Base-by-base conservation (phyloP, 2,888 invertebrate species). In the Antheraea assamensis region DNA sequence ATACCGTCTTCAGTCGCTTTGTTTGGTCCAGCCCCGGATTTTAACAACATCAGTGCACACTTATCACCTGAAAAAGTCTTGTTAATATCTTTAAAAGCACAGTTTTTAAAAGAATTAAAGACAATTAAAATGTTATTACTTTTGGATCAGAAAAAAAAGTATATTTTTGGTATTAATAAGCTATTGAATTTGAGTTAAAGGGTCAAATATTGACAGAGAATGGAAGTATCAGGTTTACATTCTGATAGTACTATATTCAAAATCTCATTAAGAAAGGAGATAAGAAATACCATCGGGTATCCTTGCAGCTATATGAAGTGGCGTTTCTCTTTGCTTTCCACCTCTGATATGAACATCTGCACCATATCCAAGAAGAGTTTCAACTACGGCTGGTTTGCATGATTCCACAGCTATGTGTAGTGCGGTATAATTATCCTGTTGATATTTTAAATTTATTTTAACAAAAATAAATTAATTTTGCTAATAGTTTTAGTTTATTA, bases 11-110 rank as follows among this genome's bases (percentile, higher is more conserved):
- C 98, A 75, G 99, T 99, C 4, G 97, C 97, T 76, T 99, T 96
- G 92, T 99, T 99, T 0, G 99, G 98, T 75, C 98, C 98, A 15
- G 99, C 99, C 0, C 99, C 99, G 4, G 99, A 99, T 91, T 99
- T 99, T 58, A 99, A 95, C 77, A 99, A 94, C 99, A 99, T 99
- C 80, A 99, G 96, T 7, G 99, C 99, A 91, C 99, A 99, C 81
- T 94, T 94, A 75, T 94, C 94, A 72, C 94, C 94, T 94, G 79
- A 0, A 58, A 35, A 27, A 24, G 24, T 66, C 15, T 15, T 27
- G 47, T 64, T 42, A 19, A 30, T 64, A 71, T 58, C 4, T 24
- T 27, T 61, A 55, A 49, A 2, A 17, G 47, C 17, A 10, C 10
- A 47, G 47, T 15, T 47, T 15, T 47, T 15, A 2, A 47, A 47